Percentiles rank a stretch among this genome's conserved stretches.
Conservation (phyloP, 2,888 invertebrate genomes). For the Lottia gigantea region DNA sequence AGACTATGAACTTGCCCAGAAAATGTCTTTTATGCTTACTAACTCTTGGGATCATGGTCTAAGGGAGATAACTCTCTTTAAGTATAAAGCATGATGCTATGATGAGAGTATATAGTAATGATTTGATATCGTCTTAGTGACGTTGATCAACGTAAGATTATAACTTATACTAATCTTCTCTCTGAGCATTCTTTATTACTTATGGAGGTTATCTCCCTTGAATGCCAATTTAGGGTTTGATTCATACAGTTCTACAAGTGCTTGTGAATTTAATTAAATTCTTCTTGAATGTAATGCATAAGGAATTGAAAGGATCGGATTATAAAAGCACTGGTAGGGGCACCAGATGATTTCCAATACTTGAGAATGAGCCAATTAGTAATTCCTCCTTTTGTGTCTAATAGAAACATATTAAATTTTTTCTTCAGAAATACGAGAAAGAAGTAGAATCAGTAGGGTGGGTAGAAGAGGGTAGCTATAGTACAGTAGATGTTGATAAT, state of each 20-base stretch:
- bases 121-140: slow-evolving; percentile 42
- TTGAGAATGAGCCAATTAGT: not conserved
- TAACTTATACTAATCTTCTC: slow-evolving; percentile 52
- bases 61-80: too few species aligned
- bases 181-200: slow-evolving; percentile 43
- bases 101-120: slow-evolving; percentile 33
- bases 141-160: slow-evolving; percentile 53
- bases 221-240: not conserved
- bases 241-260: slow-evolving; percentile 1
- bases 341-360: too few species aligned
- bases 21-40: too few species aligned
- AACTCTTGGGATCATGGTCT: too few species aligned
- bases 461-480: slow-evolving; percentile 45
- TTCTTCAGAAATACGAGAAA: slow-evolving; percentile 36
- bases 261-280: not conserved
- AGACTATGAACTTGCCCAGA: too few species aligned
- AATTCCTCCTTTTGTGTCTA: too few species aligned
- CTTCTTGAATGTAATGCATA: too few species aligned
- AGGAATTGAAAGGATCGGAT: too few species aligned
- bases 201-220: not conserved
- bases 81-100: slow-evolving; percentile 24
- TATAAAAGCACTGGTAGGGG: too few species aligned
- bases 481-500: slow-evolving; percentile 54
- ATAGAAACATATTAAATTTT: too few species aligned
- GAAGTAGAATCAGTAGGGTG: slow-evolving; percentile 45